Evolutionary conservation across 2,888 invertebrate species (phyloP).

Genomic region (Neocrepidodera transversa): DNA sequence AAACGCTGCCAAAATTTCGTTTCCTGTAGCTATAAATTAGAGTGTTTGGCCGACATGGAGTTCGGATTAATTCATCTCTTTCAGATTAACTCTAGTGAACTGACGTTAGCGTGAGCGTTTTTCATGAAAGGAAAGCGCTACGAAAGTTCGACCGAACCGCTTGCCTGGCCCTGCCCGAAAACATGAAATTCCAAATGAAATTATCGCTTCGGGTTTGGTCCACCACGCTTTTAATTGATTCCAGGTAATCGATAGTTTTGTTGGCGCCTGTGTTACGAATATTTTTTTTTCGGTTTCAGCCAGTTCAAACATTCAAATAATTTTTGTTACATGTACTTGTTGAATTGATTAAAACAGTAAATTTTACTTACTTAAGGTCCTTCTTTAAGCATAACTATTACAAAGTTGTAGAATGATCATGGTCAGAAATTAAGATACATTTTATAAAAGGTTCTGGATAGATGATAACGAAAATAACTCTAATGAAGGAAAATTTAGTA

Average conservation of each 20-base stretch:
- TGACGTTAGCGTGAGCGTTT: conserved; percentile 56
- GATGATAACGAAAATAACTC: too few species aligned
- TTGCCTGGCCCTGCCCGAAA: conserved; percentile 24
- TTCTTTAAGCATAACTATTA: too few species aligned
- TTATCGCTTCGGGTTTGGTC: conserved; percentile 38
- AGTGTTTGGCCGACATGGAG: conserved; percentile 59
- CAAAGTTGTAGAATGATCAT: too few species aligned
- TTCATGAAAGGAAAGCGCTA: conserved; percentile 38
- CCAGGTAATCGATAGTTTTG: conserved; percentile 30
- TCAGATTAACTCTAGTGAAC: conserved; percentile 60
- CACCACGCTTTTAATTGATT: conserved; percentile 33
- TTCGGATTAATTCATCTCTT: conserved; percentile 63
- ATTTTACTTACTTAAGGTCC: too few species aligned
- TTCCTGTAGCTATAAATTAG: conserved; percentile 60
- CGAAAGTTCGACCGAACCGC: conserved; percentile 32
- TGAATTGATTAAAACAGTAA: too few species aligned
- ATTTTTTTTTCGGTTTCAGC: conserved; percentile 7
- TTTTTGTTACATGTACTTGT: not conserved
- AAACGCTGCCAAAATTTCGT: conserved; percentile 62
- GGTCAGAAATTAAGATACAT: too few species aligned
- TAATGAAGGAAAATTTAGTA: too few species aligned
- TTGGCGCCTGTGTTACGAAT: conserved; percentile 12
- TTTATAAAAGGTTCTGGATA: too few species aligned
- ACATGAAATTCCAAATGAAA: conserved; percentile 46
- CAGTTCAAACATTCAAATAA: not conserved